phyloP scores from a whole-genome alignment of 1,140 invertebrate species.

The Zaprionus ghesquierei region DNA sequence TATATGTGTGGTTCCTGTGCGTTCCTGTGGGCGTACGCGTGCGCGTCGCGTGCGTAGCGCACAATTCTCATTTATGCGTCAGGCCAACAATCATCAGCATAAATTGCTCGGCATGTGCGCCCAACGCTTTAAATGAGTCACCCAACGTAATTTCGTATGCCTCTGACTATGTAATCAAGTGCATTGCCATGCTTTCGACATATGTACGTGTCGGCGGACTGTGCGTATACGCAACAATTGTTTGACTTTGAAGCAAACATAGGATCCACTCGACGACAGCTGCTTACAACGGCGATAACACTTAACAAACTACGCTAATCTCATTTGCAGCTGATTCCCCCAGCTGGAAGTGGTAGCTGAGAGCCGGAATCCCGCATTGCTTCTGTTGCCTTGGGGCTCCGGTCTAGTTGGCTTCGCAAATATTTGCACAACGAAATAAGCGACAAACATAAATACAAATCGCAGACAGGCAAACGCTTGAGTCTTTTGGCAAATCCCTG shows the following conservation, averaged over 20 bases:
- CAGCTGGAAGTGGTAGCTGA: slow-evolving; percentile 1
- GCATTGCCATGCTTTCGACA: too few relatives aligned
- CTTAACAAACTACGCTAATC: slow-evolving; percentile 75
- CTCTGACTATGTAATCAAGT: slow-evolving; percentile 29
- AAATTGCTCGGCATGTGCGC: slow-evolving; percentile 8
- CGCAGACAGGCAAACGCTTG: slow-evolving; percentile 21
- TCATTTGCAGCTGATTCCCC: slow-evolving; percentile 48
- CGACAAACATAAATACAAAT: slow-evolving; percentile 74
- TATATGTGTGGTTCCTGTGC: too few relatives aligned
- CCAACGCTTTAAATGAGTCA: not conserved
- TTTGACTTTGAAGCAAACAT: slow-evolving; percentile 20
- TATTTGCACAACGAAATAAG: slow-evolving; percentile 69
- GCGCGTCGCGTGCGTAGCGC: not conserved
- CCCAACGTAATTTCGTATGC: not conserved
- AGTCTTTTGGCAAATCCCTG: slow-evolving; percentile 65
- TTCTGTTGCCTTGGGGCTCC: not conserved
- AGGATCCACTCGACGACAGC: slow-evolving; percentile 63
- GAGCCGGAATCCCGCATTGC: slow-evolving; percentile 10
- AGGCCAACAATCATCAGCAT: slow-evolving; percentile 18
- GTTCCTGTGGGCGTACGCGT: too few relatives aligned
- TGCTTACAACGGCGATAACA: slow-evolving; percentile 76
- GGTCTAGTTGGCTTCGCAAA: slow-evolving; percentile 62
- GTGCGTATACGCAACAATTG: slow-evolving; percentile 62
- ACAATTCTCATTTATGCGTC: slow-evolving; percentile 1
- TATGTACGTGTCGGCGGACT: too few relatives aligned